A percentile compares a stretch with the other conserved stretches of the same genome.
These are phyloP conservation scores for Myiopsitta monachus DNA, from an alignment of 2,113 vertebrate genomes.

Conservation along the genomic window DNA sequence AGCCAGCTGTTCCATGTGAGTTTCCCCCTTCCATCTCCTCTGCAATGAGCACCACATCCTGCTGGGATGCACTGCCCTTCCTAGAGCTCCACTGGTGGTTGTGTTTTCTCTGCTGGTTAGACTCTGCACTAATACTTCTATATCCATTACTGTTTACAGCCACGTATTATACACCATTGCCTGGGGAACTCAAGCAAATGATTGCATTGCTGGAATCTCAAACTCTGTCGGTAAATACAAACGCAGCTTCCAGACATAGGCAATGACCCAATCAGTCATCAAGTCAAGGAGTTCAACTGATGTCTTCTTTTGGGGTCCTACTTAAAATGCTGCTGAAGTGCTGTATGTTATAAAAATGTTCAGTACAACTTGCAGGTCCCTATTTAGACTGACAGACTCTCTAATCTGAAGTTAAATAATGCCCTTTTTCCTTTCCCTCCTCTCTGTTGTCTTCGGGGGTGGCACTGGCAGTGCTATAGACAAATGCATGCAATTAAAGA, in stretches of 20 bases:
- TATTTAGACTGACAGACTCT: background rate
- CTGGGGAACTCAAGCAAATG: slow-evolving; percentile 48
- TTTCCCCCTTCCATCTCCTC: background rate
- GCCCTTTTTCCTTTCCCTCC: background rate
- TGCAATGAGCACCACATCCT: background rate
- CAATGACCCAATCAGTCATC: slow-evolving; percentile 27
- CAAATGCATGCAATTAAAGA: background rate
- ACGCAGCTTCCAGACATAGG: slow-evolving; percentile 6
- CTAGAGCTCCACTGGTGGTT: background rate
- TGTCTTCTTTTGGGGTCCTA: background rate
- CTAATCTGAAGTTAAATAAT: background rate
- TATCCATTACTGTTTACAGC: background rate
- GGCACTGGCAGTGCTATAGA: background rate
- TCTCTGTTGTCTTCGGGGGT: background rate
- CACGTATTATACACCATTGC: background rate
- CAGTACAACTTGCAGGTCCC: background rate
- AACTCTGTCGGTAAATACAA: slow-evolving; percentile 8
- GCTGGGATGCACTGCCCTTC: background rate
- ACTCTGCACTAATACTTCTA: background rate
- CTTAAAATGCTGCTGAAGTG: background rate
- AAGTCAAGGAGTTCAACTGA: background rate
- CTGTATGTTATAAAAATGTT: background rate
- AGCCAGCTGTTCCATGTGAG: background rate
- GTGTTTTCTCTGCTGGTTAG: background rate
- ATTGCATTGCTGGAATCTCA: slow-evolving; percentile 47